These are phyloP conservation scores for Rhadinocentrus ornatus DNA, from an alignment of 2,797 vertebrate genomes.

Conservation along the genomic window DNA sequence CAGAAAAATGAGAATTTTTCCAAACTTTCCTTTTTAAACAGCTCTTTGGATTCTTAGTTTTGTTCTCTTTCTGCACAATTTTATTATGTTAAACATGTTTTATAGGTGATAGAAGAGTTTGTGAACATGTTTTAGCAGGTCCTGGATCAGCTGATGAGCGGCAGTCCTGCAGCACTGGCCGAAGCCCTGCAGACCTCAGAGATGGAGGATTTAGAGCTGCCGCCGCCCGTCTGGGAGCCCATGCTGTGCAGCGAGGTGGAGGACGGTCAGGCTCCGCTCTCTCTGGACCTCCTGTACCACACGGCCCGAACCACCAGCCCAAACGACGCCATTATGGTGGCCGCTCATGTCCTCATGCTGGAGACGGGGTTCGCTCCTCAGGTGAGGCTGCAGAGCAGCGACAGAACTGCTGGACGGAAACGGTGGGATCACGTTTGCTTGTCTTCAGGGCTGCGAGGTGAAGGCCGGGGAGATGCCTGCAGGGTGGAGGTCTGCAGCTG, in stretches of 20 bases:
- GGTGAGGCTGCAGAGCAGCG: constrained; percentile 72
- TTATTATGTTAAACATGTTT: too few species aligned
- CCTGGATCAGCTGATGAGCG: constrained; percentile 6
- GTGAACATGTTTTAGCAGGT: too few species aligned
- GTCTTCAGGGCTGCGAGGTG: constrained; percentile 79
- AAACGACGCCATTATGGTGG: constrained; percentile 87
- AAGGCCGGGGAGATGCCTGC: constrained; percentile 86
- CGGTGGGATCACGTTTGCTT: too few species aligned
- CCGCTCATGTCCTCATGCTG: constrained; percentile 90
- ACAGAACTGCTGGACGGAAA: too few species aligned
- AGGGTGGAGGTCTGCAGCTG: constrained; percentile 84
- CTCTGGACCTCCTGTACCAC: constrained; percentile 89
- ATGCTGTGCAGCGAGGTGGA: constrained; percentile 92
- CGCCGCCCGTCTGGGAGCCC: constrained; percentile 82
- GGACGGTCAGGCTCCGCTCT: constrained; percentile 88
- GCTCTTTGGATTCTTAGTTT: too few species aligned
- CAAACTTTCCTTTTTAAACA: too few species aligned
- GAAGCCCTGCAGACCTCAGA: background rate
- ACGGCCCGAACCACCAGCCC: constrained; percentile 77
- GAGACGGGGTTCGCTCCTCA: constrained; percentile 91
- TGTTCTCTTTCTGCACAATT: too few species aligned
- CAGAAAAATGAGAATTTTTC: too few species aligned
- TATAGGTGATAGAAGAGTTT: too few species aligned
- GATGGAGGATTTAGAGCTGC: constrained; percentile 18
- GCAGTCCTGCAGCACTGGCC: constrained; percentile 33